Conservation (phyloP, 2,888 invertebrate species). For the Temnothorax rugatulus region DNA sequence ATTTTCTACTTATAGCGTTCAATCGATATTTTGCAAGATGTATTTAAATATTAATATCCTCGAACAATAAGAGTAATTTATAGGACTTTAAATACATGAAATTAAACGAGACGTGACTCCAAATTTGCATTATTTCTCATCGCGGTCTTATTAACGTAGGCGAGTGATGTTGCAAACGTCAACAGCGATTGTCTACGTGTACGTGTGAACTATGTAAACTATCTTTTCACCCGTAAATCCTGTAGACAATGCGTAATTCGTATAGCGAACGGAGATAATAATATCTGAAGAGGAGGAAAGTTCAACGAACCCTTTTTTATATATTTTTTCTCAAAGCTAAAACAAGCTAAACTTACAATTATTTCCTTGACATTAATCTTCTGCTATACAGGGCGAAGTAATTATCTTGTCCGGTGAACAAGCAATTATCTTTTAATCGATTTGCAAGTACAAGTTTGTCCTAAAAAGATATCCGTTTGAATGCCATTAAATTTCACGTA, state of each 20-base stretch:
- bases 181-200: constrained; percentile 21
- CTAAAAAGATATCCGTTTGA: not conserved
- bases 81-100: not conserved
- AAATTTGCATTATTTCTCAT: not conserved
- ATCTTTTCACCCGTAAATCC: constrained; percentile 32
- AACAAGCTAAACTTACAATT: not conserved
- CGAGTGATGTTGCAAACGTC: constrained; percentile 1
- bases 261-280: constrained; percentile 15
- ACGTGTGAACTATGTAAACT: constrained; percentile 34
- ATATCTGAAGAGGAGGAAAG: constrained; percentile 2
- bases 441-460: not conserved
- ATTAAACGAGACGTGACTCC: not conserved
- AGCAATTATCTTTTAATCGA: not conserved
- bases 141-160: not conserved
- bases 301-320: not conserved
- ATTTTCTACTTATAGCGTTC: not conserved
- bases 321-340: not conserved
- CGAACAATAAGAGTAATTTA: not conserved
- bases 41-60: not conserved
- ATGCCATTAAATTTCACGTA: not conserved
- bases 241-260: constrained; percentile 37
- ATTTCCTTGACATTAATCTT: not conserved
- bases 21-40: not conserved
- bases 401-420: not conserved
- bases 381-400: not conserved